Percentiles rank a stretch among this genome's conserved stretches.
Conservation (phyloP, 2,888 invertebrate species). For the Tipula unca region DNA sequence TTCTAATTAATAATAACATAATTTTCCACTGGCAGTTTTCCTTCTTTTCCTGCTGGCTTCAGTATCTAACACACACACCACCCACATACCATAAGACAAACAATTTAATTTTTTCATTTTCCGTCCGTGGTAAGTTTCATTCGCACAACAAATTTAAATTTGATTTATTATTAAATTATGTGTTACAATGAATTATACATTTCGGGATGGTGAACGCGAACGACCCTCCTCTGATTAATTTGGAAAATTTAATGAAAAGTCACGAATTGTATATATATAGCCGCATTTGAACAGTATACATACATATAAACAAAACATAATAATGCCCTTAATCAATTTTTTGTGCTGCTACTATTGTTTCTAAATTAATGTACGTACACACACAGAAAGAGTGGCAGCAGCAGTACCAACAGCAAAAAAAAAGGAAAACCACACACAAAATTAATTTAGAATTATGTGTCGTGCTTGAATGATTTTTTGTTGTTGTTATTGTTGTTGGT, state of each 20-base stretch:
- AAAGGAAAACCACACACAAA: neutral
- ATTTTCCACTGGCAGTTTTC: neutral
- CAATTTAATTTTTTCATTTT: neutral
- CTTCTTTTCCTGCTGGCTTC: neutral
- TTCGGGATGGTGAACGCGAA: neutral
- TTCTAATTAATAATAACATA: neutral
- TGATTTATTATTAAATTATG: slow-evolving; percentile 8
- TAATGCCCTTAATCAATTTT: neutral
- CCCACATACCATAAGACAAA: neutral
- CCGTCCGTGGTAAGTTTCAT: neutral
- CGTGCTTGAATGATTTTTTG: neutral
- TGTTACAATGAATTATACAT: neutral
- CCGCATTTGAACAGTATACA: neutral
- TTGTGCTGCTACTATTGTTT: neutral
- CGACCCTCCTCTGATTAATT: neutral
- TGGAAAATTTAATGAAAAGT: neutral
- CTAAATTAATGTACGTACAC: neutral
- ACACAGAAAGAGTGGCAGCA: neutral
- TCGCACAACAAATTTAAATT: neutral
- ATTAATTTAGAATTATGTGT: neutral
- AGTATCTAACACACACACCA: neutral
- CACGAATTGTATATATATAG: neutral
- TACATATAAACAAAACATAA: too few relatives aligned
- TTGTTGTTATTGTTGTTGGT: neutral
- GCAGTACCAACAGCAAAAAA: neutral